Conservation (phyloP, 2,797 vertebrate genomes). For the Fistularia commersonii region DNA sequence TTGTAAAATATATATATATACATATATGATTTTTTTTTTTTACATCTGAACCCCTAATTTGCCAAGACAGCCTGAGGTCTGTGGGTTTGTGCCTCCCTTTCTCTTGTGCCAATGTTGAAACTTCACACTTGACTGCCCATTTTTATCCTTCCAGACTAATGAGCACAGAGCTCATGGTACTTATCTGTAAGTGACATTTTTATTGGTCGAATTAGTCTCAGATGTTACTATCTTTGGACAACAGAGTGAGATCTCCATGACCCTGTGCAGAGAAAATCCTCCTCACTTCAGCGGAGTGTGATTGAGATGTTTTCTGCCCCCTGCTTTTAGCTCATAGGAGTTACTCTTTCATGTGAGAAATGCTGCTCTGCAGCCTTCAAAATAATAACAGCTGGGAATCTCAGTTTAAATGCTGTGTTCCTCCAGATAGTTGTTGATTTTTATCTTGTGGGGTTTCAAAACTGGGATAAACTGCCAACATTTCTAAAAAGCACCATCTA, state of each 20-base stretch:
- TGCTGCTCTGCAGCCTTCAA: constrained; percentile 6
- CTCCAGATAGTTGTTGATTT: constrained; percentile 25
- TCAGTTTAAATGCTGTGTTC: constrained; percentile 30
- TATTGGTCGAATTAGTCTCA: constrained; percentile 44
- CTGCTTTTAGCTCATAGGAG: constrained; percentile 20
- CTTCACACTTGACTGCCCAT: constrained; percentile 38
- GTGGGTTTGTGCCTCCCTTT: constrained; percentile 15
- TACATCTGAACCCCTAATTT: background rate
- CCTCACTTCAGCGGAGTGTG: constrained; percentile 3
- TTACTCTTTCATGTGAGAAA: constrained; percentile 18
- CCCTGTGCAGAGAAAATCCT: constrained; percentile 16
- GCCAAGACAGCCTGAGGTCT: background rate
- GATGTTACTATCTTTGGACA: constrained; percentile 47
- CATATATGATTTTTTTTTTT: too few species aligned
- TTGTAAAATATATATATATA: too few species aligned
- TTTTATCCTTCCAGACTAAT: constrained; percentile 43
- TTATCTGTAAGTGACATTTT: constrained; percentile 54
- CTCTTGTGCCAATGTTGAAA: constrained; percentile 30
- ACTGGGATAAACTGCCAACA: too few species aligned
- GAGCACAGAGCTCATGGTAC: constrained; percentile 35
- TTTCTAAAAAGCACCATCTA: too few species aligned
- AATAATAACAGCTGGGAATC: constrained; percentile 42
- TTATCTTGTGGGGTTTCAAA: background rate
- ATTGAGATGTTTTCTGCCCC: constrained; percentile 32
- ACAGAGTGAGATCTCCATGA: constrained; percentile 30